Evolutionary conservation across 2,113 vertebrate genomes (phyloP).

Genomic region (Hipposideros armiger): DNA sequence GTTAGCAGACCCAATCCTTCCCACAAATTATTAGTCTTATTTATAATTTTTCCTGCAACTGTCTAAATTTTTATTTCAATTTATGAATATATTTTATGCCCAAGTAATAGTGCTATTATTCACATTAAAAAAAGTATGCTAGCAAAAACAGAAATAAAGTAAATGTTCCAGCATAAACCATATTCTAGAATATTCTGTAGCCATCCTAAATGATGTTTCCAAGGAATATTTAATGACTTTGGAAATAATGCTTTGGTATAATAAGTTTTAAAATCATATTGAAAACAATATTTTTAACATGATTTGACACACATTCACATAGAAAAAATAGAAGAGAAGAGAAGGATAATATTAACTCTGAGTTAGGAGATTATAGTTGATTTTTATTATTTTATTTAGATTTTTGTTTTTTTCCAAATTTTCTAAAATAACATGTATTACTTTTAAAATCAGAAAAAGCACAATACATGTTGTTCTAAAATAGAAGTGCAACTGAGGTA

Average conservation of each 20-base stretch:
- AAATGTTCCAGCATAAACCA: background rate
- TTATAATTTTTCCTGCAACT: conserved; percentile 18
- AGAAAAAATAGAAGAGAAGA: background rate
- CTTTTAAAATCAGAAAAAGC: conserved; percentile 22
- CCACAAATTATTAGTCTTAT: conserved; percentile 46
- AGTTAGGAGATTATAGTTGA: conserved; percentile 19
- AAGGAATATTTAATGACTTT: conserved; percentile 40
- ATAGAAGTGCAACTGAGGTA: background rate
- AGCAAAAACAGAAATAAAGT: background rate
- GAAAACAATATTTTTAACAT: conserved; percentile 1
- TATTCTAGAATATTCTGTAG: background rate
- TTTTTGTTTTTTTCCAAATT: background rate
- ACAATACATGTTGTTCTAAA: background rate
- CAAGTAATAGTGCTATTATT: background rate
- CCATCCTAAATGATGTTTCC: conserved; percentile 20
- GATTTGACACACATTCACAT: background rate
- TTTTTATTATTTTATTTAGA: conserved; percentile 20
- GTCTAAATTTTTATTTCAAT: conserved; percentile 49
- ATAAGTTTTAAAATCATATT: conserved; percentile 27
- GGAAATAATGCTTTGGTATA: background rate
- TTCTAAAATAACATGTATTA: background rate
- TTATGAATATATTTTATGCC: conserved; percentile 22
- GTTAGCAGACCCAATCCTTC: background rate
- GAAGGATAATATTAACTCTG: conserved; percentile 3
- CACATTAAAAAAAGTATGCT: background rate